Evolutionary conservation across 2,797 vertebrate species (phyloP), one percentile per base, ranked within the genome.

Genomic region (Cyprinella venusta): DNA sequence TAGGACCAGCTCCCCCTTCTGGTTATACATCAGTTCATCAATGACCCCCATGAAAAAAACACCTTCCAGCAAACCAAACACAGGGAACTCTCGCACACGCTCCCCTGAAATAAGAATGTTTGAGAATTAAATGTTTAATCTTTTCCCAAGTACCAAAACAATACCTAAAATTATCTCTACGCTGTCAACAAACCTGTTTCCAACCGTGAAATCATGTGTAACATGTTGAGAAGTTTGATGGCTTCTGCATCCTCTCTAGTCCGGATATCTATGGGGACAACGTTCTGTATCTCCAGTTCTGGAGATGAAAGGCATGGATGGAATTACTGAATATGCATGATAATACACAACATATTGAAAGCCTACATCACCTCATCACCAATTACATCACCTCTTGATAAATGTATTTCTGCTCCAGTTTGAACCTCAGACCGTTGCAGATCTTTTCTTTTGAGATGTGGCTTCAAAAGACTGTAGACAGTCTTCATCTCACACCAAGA

Each of bases 401-500:
- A 89, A 85, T 95, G 94, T 68, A 95, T 92, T 67, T 88, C 91
- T 33, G 86, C 82, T 65, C 95, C 95, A 1, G 84, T 82, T 38
- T 90, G 89, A 80, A 95, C 89, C 67, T 90, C 81, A n/a, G 67
- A 16, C 5, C 84, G 71, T 48, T 89, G 89, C 83, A 92, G 91
- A 0, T 88, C 85, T 48, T 64, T 86, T 63, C 80, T 88, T 36
- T 76, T 83, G 33, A 90, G 13, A 13, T 87, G 80, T 15, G 94
- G 94, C 36, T 88, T 74, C 52, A 92, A 88, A 76, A 92, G 90
- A 16, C 87, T 88, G 65, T 93, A 94, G 2, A 87, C 84, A 77
- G 93, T 86, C 63, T 95, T 92, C 85, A 94, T 89, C 87, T 96
- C 94, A 82, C 95, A 95, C 94, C 94, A 95, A 36, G 89, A 86